Conservation (phyloP, 2,113 vertebrate genomes). For the Passer domesticus region DNA sequence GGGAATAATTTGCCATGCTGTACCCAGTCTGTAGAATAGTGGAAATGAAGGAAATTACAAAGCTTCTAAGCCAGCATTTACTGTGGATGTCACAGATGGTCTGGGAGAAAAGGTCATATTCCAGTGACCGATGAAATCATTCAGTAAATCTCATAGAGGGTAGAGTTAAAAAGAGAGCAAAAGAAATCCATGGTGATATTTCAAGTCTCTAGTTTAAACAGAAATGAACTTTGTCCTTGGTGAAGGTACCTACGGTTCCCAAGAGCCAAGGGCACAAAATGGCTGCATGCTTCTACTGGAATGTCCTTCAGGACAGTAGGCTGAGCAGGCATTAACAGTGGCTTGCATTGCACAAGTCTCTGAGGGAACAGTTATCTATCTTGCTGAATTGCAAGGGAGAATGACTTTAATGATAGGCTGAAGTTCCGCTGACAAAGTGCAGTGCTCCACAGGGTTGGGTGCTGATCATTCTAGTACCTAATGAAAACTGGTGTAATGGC, state of each 20-base stretch:
- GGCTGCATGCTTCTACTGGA: background rate
- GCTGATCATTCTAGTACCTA: background rate
- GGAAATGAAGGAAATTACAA: background rate
- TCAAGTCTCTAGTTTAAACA: background rate
- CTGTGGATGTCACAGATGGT: background rate
- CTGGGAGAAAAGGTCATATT: background rate
- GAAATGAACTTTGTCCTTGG: background rate
- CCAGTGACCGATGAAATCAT: fast-evolving
- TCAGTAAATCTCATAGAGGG: background rate
- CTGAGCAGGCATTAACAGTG: background rate
- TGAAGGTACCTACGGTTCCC: background rate
- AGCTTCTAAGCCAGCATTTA: background rate
- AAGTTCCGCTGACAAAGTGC: background rate
- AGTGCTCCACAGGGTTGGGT: background rate
- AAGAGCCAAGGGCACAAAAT: background rate
- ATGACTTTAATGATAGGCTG: background rate
- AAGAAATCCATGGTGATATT: background rate
- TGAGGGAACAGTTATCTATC: background rate
- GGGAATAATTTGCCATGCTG: background rate
- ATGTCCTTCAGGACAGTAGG: background rate
- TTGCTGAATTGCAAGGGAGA: background rate
- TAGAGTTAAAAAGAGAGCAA: background rate
- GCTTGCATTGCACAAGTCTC: background rate
- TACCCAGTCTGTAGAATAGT: background rate
- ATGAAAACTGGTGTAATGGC: background rate